phyloP scores from a whole-genome alignment of 2,888 invertebrate genomes.

The Neoaliturus tenellus region DNA sequence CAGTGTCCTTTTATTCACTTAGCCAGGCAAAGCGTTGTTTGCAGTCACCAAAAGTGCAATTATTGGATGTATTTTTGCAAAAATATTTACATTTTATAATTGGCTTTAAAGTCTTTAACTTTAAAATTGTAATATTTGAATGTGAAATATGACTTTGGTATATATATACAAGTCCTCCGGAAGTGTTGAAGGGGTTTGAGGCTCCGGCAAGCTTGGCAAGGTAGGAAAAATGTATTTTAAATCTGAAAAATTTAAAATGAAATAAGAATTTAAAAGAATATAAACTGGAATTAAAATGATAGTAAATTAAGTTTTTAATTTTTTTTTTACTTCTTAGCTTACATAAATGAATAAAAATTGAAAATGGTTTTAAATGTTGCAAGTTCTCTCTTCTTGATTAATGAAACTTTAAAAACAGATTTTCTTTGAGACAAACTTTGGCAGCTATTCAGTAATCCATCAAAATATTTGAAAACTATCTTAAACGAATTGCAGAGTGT shows the following conservation, averaged over 20 bases:
- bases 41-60: background rate
- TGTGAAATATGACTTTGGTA: background rate
- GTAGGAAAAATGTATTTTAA: constrained; percentile 2
- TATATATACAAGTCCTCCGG: constrained; percentile 39
- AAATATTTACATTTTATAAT: background rate
- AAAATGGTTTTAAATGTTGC: too few relatives aligned
- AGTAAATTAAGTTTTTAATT: too few relatives aligned
- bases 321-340: too few relatives aligned
- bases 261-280: background rate
- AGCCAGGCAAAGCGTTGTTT: constrained; percentile 10
- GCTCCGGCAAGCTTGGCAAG: constrained; percentile 6
- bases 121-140: background rate
- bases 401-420: too few relatives aligned
- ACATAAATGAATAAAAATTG: too few relatives aligned
- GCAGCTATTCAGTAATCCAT: too few relatives aligned
- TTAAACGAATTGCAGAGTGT: too few relatives aligned
- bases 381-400: too few relatives aligned
- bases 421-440: too few relatives aligned
- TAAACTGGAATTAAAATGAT: too few relatives aligned
- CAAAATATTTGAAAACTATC: too few relatives aligned
- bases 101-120: background rate
- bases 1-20: constrained; percentile 20
- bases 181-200: constrained; percentile 28
- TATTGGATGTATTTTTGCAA: background rate
- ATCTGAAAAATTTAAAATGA: background rate